phyloP scores from a whole-genome alignment of 2,113 vertebrate genomes.

The Thomomys bottae region DNA sequence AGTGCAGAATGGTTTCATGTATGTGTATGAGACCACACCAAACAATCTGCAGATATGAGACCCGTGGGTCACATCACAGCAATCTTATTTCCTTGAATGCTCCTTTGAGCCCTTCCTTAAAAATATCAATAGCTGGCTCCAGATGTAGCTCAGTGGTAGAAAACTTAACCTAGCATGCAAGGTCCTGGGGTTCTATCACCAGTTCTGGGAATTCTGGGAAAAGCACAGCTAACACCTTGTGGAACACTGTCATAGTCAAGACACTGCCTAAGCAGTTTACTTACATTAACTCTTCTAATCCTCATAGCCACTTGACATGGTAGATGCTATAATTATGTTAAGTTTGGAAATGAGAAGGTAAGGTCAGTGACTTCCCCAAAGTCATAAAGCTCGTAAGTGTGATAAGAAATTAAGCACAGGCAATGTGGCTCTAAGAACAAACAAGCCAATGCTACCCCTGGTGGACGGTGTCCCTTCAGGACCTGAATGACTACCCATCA shows the following conservation, averaged over 20 bases:
- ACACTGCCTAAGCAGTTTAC: neutral
- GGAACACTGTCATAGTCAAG: neutral
- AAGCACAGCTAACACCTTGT: neutral
- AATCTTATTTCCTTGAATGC: too few species aligned
- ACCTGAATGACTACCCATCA: too few species aligned
- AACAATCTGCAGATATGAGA: too few species aligned
- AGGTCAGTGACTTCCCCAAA: neutral
- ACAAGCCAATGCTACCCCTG: accelerated
- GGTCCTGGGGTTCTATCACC: too few species aligned
- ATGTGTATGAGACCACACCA: neutral
- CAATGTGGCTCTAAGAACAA: too few species aligned
- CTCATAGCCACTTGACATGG: neutral
- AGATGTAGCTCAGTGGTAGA: too few species aligned
- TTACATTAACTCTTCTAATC: neutral
- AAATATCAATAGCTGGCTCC: too few species aligned
- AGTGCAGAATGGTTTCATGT: neutral
- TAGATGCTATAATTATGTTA: neutral
- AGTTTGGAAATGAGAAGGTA: neutral
- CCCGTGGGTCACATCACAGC: too few species aligned
- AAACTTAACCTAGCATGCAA: too few species aligned
- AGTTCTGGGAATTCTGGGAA: too few species aligned
- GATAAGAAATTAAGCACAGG: too few species aligned
- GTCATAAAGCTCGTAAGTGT: neutral
- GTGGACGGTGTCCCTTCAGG: neutral
- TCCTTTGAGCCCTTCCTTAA: too few species aligned